These are phyloP conservation scores for Zosterops pallidus DNA, from an alignment of 2,113 vertebrate genomes.

Conservation along the genomic window DNA sequence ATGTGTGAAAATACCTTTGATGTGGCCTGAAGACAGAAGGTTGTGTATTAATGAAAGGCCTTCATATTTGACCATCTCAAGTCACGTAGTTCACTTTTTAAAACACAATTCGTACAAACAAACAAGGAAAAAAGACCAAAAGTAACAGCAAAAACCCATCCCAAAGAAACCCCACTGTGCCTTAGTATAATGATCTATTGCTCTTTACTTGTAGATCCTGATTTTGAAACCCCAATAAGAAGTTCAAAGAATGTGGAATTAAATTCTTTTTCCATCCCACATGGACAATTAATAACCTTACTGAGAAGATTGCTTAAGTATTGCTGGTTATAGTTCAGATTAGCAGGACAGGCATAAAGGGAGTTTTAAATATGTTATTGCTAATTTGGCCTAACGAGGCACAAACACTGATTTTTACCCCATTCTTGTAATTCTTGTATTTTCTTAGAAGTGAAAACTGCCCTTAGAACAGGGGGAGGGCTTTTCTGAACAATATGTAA, in stretches of 20 bases:
- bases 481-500: neutral
- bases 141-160: neutral
- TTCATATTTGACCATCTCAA: neutral
- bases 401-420: neutral
- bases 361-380: neutral
- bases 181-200: neutral
- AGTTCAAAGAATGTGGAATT: conserved; percentile 41
- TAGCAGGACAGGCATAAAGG: neutral
- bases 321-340: conserved; percentile 33
- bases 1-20: neutral
- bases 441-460: neutral
- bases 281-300: neutral
- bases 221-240: conserved; percentile 28
- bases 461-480: neutral
- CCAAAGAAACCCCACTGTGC: neutral
- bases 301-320: neutral
- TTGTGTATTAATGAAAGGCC: neutral
- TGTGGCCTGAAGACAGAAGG: neutral
- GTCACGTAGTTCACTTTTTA: neutral
- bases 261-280: conserved; percentile 15
- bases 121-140: neutral
- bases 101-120: neutral
- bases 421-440: neutral
- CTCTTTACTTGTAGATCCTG: neutral
- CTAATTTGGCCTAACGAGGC: neutral